Evolutionary conservation across 2,797 vertebrate genomes (phyloP).

Genomic region (Poeciliopsis infans): DNA sequence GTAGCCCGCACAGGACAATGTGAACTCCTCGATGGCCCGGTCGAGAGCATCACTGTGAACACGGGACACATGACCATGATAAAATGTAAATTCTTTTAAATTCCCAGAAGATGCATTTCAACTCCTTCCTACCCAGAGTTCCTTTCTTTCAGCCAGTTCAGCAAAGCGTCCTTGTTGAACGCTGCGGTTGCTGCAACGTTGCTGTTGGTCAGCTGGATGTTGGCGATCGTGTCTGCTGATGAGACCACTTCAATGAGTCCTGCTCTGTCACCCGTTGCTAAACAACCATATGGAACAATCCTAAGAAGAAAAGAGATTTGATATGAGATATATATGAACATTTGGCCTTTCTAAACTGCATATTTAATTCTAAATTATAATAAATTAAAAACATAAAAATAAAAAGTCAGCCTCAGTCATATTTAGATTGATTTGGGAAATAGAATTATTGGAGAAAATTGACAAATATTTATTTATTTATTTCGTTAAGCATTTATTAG

Average conservation of each 20-base stretch:
- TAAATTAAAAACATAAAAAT: no score
- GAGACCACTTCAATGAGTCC: conserved; percentile 98
- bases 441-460: not conserved
- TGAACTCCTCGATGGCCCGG: conserved; percentile 97
- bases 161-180: conserved; percentile 97
- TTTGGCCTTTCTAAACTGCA: no score
- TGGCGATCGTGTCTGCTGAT: conserved; percentile 95
- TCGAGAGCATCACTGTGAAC: conserved; percentile 90
- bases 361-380: no score
- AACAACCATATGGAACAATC: conserved; percentile 95
- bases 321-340: no score
- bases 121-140: conserved; percentile 87
- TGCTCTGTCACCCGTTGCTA: conserved; percentile 96
- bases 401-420: not conserved
- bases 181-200: conserved; percentile 96
- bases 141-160: conserved; percentile 98
- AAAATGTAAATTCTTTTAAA: not conserved
- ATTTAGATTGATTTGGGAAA: not conserved
- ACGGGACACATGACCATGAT: not conserved
- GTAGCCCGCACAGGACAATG: conserved; percentile 98
- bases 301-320: conserved; percentile 66
- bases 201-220: conserved; percentile 97
- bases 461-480: not conserved
- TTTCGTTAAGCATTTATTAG: no score
- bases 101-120: not conserved